A percentile compares a stretch with the other conserved stretches of the same genome.
Evolutionary conservation across 2,797 vertebrate genomes (phyloP).

Genomic region (Syngnathus acus): DNA sequence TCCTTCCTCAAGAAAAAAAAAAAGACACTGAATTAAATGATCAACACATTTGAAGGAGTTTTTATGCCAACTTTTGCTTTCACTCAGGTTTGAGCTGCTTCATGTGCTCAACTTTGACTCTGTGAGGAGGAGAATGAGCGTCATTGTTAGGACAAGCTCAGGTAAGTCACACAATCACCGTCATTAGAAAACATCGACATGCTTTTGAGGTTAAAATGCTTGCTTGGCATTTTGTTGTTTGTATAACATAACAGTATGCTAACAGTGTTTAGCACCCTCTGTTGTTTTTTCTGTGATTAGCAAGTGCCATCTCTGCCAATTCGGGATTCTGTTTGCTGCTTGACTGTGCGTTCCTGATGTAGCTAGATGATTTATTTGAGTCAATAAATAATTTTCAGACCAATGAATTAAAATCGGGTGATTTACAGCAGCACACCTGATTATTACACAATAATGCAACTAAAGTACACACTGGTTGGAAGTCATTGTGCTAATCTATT

Average conservation of each 20-base stretch:
- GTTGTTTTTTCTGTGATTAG: no score
- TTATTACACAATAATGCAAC: not conserved
- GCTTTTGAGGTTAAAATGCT: not conserved
- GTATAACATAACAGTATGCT: not conserved
- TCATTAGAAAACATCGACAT: not conserved
- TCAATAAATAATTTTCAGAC: no score
- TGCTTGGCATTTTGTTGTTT: not conserved
- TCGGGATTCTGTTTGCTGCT: no score
- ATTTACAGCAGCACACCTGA: not conserved
- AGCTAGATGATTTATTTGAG: no score
- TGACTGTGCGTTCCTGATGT: no score
- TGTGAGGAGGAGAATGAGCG: slow-evolving; percentile 94
- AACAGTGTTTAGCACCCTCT: no score
- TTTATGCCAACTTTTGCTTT: not conserved
- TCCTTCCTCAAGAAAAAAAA: not conserved
- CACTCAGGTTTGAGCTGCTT: slow-evolving; percentile 82
- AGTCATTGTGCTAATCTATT: not conserved
- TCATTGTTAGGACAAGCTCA: slow-evolving; percentile 84
- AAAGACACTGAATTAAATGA: not conserved
- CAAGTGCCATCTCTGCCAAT: no score
- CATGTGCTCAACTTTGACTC: slow-evolving; percentile 94
- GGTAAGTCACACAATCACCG: slow-evolving; percentile 56
- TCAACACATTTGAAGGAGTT: not conserved
- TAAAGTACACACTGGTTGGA: not conserved
- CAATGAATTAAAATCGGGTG: not conserved